Evolutionary conservation across 2,888 invertebrate genomes (phyloP).

Genomic region (Apamea sordens): DNA sequence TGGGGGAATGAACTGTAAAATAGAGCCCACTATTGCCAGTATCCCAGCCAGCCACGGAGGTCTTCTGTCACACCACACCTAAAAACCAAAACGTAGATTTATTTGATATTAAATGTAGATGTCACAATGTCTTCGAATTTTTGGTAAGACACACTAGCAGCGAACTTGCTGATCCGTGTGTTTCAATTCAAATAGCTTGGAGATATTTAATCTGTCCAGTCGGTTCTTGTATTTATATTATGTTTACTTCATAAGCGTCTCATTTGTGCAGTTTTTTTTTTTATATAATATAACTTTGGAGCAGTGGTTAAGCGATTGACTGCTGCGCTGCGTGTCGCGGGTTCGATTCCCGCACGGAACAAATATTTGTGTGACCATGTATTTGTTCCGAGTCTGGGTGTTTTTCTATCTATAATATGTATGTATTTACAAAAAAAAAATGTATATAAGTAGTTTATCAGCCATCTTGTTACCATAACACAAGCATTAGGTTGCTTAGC

Average conservation of each 20-base stretch:
- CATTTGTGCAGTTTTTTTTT: neutral
- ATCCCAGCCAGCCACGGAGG: conserved; percentile 95
- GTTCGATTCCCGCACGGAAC: too few relatives aligned
- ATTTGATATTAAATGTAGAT: neutral
- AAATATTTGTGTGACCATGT: too few relatives aligned
- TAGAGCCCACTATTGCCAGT: conserved; percentile 91
- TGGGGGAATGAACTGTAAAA: conserved; percentile 92
- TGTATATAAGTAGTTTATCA: too few relatives aligned
- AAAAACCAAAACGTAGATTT: conserved; percentile 34
- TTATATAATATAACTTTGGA: too few relatives aligned
- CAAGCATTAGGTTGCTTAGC: too few relatives aligned
- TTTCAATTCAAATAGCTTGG: neutral
- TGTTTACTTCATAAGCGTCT: neutral
- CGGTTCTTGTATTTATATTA: neutral
- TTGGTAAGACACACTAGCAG: neutral
- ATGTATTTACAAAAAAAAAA: too few relatives aligned
- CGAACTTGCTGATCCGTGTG: neutral
- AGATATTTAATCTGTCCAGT: neutral
- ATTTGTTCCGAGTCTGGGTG: too few relatives aligned
- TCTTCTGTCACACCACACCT: conserved; percentile 95
- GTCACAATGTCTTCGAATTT: neutral
- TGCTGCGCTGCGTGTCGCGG: too few relatives aligned
- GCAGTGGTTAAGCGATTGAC: too few relatives aligned
- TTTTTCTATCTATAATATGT: too few relatives aligned
- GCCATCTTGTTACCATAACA: too few relatives aligned